A percentile compares a stretch with the other conserved stretches of the same genome.
These are phyloP conservation scores for Chromoteleia sp. DNA, from an alignment of 2,888 invertebrate genomes.

Conservation along the genomic window DNA sequence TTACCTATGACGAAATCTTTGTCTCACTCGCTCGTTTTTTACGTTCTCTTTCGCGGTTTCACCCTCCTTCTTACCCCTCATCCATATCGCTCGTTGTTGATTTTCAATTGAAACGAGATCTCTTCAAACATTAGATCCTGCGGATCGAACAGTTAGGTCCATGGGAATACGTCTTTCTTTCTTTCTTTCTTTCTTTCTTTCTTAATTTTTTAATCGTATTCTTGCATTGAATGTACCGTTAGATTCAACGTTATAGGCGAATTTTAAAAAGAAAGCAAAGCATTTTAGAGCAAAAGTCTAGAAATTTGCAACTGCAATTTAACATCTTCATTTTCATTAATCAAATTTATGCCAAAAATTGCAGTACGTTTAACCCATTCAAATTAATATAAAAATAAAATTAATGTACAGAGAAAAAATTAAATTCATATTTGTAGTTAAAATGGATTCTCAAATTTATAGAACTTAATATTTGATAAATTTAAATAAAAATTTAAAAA, in stretches of 20 bases:
- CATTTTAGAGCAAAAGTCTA: neutral
- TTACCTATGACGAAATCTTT: conserved; percentile 75
- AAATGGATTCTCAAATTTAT: too few species aligned
- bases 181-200: neutral
- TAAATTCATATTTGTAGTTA: too few species aligned
- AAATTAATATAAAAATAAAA: too few species aligned
- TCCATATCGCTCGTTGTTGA: conserved; percentile 77
- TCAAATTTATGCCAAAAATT: too few species aligned
- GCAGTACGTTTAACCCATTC: too few species aligned
- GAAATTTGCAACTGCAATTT: too few species aligned
- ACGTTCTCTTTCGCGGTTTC: conserved; percentile 63
- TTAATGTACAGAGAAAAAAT: too few species aligned
- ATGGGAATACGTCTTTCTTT: conserved; percentile 78
- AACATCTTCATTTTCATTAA: too few species aligned
- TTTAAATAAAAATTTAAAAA: too few species aligned
- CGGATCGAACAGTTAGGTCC: conserved; percentile 80
- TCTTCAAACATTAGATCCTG: conserved; percentile 80
- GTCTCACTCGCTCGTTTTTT: conserved; percentile 72
- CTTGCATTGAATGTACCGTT: conserved; percentile 45
- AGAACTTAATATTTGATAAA: too few species aligned
- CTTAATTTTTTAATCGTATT: conserved; percentile 68
- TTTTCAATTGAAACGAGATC: conserved; percentile 85
- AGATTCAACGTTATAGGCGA: neutral
- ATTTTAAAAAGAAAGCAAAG: neutral
- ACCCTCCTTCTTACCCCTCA: conserved; percentile 54